phyloP scores from a whole-genome alignment of 2,113 vertebrate genomes.

The Heliornis fulica region DNA sequence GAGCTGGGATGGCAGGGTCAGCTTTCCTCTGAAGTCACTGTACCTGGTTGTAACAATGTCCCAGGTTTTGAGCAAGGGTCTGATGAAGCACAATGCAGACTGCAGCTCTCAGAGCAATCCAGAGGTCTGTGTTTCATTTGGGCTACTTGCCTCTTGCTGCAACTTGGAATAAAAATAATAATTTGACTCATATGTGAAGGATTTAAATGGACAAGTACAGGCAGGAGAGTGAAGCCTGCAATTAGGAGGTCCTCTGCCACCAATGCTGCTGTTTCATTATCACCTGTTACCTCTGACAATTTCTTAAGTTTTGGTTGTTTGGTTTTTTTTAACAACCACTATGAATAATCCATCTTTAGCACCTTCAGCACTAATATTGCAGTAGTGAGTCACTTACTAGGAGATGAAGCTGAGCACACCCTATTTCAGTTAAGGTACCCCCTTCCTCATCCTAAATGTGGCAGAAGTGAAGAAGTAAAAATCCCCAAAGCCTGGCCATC shows the following conservation, averaged over 20 bases:
- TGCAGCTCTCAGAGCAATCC: not conserved
- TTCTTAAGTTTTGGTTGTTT: not conserved
- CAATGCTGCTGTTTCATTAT: slow-evolving; percentile 65
- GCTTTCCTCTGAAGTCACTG: not conserved
- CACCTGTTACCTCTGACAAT: slow-evolving; percentile 22
- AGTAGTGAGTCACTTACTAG: not conserved
- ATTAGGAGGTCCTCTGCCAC: not conserved
- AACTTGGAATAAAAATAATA: not conserved
- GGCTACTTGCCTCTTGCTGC: not conserved
- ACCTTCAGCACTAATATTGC: not conserved
- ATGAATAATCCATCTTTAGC: not conserved
- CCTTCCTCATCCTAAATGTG: not conserved
- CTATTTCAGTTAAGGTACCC: not conserved
- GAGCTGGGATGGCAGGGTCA: not conserved
- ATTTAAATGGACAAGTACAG: slow-evolving; percentile 40
- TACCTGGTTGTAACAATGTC: not conserved
- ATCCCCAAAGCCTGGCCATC: not conserved
- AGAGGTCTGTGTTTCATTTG: not conserved
- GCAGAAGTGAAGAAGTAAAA: not conserved
- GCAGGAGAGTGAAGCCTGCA: slow-evolving; percentile 13
- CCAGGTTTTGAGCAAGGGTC: not conserved
- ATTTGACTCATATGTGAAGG: not conserved
- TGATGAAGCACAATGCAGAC: not conserved
- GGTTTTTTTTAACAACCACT: not conserved
- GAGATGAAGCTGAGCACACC: not conserved